Conservation (phyloP, 2,113 vertebrate genomes). For the Perca flavescens region DNA sequence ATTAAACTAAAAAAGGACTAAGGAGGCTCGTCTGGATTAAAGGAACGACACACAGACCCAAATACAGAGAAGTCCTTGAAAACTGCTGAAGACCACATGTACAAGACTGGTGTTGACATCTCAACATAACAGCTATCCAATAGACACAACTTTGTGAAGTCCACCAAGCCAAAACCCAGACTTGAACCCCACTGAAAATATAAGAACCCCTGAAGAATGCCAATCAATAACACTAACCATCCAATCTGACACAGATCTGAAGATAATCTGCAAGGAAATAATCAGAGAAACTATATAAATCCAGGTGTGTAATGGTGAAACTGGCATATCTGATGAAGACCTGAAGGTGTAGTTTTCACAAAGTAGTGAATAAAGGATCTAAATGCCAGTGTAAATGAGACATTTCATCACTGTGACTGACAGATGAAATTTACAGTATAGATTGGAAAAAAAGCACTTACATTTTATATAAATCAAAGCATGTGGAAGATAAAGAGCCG, state of each 20-base stretch:
- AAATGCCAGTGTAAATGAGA: neutral
- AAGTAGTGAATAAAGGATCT: neutral
- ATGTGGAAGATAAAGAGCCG: neutral
- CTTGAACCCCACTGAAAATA: neutral
- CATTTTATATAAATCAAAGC: constrained; percentile 6
- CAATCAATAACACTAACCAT: neutral
- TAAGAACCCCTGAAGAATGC: neutral
- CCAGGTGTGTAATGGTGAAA: neutral
- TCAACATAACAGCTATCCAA: neutral
- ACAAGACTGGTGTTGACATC: neutral
- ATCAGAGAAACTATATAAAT: neutral
- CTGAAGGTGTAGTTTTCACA: neutral
- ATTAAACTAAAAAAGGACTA: neutral
- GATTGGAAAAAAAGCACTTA: neutral
- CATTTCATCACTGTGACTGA: neutral
- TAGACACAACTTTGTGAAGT: neutral
- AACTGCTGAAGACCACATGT: neutral
- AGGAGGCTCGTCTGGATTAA: neutral
- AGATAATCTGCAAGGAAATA: neutral
- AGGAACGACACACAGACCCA: neutral
- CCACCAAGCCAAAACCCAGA: neutral
- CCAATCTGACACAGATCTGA: neutral
- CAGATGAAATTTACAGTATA: neutral
- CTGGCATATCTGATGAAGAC: neutral
- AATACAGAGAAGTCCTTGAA: neutral